Conservation (phyloP, 2,888 invertebrate species). For the Perdita meconis region DNA sequence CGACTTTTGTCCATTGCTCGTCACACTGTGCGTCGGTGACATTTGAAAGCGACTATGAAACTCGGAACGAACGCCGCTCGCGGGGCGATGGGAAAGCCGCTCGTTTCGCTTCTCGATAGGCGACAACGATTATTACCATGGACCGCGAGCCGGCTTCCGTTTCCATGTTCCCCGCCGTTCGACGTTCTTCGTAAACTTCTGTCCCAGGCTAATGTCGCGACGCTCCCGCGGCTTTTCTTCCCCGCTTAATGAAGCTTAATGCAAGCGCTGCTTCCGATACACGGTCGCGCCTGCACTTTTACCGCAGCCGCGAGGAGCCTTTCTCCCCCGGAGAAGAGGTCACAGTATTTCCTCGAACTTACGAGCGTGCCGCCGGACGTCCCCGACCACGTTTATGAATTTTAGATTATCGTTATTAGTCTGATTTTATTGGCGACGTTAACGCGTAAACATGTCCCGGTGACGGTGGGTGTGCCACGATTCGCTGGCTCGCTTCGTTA, state of each 20-base stretch:
- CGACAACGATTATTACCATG: constrained; percentile 33
- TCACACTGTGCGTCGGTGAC: too few relatives aligned
- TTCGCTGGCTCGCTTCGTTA: constrained; percentile 54
- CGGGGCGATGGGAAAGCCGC: constrained; percentile 23
- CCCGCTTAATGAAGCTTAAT: constrained; percentile 52
- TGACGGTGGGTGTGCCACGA: constrained; percentile 57
- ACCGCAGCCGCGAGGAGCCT: not conserved
- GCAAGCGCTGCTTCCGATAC: constrained; percentile 42
- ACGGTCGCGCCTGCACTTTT: constrained; percentile 33
- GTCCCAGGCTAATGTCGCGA: constrained; percentile 13
- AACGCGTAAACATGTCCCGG: constrained; percentile 60
- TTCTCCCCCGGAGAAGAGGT: not conserved
- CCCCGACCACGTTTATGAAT: constrained; percentile 65
- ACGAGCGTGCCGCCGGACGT: constrained; percentile 47
- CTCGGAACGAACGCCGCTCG: not conserved
- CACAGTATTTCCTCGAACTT: constrained; percentile 61
- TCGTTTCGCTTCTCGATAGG: constrained; percentile 32
- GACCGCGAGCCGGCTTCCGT: constrained; percentile 39
- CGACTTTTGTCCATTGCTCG: too few relatives aligned
- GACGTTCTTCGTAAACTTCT: constrained; percentile 41
- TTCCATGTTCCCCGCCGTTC: constrained; percentile 27
- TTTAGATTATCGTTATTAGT: constrained; percentile 74
- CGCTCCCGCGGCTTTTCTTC: constrained; percentile 3
- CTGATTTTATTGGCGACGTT: constrained; percentile 69
- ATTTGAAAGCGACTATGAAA: constrained; percentile 43